Evolutionary conservation across 2,797 vertebrate species (phyloP), one percentile per base, ranked within the genome.

Genomic region (Discoglossus pictus): DNA sequence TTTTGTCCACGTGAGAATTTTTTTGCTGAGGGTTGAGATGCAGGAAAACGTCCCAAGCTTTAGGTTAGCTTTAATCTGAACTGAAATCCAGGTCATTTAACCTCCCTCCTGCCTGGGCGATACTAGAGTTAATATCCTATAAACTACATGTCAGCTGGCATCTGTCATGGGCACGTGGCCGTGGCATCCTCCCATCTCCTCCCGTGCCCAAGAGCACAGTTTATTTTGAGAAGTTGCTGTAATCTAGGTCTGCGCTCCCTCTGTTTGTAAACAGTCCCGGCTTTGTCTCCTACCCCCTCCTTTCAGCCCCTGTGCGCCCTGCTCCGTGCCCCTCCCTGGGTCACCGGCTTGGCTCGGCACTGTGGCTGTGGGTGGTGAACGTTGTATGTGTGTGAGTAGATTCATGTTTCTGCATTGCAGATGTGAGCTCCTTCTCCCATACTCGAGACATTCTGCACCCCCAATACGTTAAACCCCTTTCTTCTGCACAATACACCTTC

Each of bases 211-310:
- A 13, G 16, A 20, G 8, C 51, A 11, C 11, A 15, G 17, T 43
- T 60, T 60, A 60, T 60, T 18, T 46, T 34, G 46, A 21, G 56
- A 31, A 16, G 40, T 3, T 15, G 56, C 40, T 31, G 56, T 15
- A 54, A 54, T 54, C 50, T 7, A 9, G n/a, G 27, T 6, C 50
- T 35, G 17, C 2, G 15, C 17, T 34, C n/a, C 17, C 15, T 25
- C 16, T 60, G 56, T 60, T 60, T 46, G 42, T 60, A 60, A 60
- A 60, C 56, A 60, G 56, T 60, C 16, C 10, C 12, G 7, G 15
- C 56, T 44, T 60, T 60, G 56, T 60, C 25, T 46, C 3, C 17
- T 9, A 8, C 39, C 38, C 39, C 11, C 7, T 20, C 35, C 35
- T 46, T 1, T 10, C 46, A 42, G 46, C 40, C 56, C 8, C n/a